A percentile compares a stretch with the other conserved stretches of the same genome.
Conservation (phyloP, 2,797 vertebrate genomes). For the Mergus octosetaceus region DNA sequence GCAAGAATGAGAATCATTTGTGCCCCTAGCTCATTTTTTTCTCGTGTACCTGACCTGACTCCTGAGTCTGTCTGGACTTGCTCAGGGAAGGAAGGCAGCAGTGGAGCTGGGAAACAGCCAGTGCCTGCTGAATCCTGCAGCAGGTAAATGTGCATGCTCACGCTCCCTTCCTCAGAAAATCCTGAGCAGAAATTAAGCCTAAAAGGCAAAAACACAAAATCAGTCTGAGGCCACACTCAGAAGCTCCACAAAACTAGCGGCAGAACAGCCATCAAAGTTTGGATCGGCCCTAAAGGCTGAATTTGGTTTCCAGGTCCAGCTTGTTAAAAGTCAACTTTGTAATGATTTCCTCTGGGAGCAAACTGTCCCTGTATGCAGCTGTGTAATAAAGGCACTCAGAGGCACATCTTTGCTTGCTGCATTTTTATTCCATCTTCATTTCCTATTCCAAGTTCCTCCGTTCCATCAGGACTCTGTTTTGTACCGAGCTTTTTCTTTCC, state of each 20-base stretch:
- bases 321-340: not conserved
- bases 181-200: not conserved
- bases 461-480: not conserved
- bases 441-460: not conserved
- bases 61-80: not conserved
- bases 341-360: conserved; percentile 23
- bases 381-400: not conserved
- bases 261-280: not conserved
- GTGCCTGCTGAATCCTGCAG: not conserved
- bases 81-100: not conserved
- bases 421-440: conserved; percentile 33
- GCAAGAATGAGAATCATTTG: not conserved
- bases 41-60: not conserved
- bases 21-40: not conserved
- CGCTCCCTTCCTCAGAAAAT: not conserved
- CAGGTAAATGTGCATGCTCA: not conserved
- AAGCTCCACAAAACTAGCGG: not conserved
- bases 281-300: not conserved
- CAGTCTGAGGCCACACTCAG: not conserved
- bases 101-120: not conserved
- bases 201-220: not conserved
- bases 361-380: not conserved
- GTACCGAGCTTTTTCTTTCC: not conserved
- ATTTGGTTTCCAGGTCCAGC: not conserved
- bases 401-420: not conserved